Conservation (phyloP, 2,113 vertebrate genomes). For the Muscicapa adusta region DNA sequence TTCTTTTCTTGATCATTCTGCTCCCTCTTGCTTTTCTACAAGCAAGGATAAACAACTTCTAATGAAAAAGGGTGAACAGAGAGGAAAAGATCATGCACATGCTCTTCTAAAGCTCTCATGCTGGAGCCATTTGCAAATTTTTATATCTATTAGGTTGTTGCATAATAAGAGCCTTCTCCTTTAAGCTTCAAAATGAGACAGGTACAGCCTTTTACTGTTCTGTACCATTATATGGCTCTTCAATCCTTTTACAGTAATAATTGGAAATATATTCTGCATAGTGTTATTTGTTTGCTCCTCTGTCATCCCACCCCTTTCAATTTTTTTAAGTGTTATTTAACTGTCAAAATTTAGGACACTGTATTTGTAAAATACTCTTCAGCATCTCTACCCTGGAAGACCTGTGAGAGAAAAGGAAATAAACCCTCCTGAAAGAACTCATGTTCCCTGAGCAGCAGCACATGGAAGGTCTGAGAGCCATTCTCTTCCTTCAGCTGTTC, state of each 20-base stretch:
- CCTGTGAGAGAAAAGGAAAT: neutral
- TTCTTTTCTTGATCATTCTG: neutral
- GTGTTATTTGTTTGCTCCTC: neutral
- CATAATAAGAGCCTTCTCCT: neutral
- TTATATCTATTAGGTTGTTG: neutral
- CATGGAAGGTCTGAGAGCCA: neutral
- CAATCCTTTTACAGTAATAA: neutral
- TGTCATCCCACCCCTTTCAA: neutral
- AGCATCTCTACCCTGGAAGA: neutral
- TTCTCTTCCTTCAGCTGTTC: neutral
- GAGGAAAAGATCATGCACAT: fast-evolving
- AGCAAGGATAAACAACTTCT: neutral
- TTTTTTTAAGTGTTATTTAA: neutral
- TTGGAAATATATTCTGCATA: neutral
- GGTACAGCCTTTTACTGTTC: neutral
- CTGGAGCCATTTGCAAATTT: neutral
- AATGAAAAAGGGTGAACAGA: neutral
- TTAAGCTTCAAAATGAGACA: neutral
- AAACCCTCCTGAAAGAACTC: neutral
- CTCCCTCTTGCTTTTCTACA: neutral
- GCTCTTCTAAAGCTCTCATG: neutral
- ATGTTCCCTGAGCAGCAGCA: neutral
- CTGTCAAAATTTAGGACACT: neutral
- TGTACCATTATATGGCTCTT: neutral
- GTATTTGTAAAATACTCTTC: neutral